phyloP scores from a whole-genome alignment of 2,797 vertebrate species.

The Mus spretus region DNA sequence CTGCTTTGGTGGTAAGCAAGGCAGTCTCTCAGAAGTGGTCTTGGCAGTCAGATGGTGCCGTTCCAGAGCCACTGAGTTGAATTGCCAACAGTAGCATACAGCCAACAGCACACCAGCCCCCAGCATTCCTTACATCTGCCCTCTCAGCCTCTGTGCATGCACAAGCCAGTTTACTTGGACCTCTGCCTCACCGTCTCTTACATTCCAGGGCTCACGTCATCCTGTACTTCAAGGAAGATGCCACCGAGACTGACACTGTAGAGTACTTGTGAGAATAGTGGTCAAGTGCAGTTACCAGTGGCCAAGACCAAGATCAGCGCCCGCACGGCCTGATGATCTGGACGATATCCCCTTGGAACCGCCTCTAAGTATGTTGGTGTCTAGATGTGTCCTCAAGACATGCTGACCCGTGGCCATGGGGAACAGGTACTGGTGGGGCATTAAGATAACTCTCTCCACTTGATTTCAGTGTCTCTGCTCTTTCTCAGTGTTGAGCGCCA shows the following conservation, averaged over 20 bases:
- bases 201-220: background rate
- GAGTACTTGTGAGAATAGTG: background rate
- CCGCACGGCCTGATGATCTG: background rate
- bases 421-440: background rate
- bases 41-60: background rate
- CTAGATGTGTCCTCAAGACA: background rate
- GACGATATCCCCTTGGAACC: background rate
- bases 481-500: background rate
- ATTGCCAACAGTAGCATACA: background rate
- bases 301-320: background rate
- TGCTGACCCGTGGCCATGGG: fast-evolving
- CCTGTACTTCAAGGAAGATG: background rate
- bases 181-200: background rate
- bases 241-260: background rate
- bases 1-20: background rate
- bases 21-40: background rate
- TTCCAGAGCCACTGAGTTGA: background rate
- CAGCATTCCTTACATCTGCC: background rate
- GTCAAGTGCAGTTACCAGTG: background rate
- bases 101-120: background rate
- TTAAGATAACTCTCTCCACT: background rate
- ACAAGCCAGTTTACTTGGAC: background rate
- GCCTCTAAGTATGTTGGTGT: background rate
- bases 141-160: background rate
- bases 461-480: background rate